Evolutionary conservation across 2,113 vertebrate genomes (phyloP).

Genomic region (Oreocharis arfaki): DNA sequence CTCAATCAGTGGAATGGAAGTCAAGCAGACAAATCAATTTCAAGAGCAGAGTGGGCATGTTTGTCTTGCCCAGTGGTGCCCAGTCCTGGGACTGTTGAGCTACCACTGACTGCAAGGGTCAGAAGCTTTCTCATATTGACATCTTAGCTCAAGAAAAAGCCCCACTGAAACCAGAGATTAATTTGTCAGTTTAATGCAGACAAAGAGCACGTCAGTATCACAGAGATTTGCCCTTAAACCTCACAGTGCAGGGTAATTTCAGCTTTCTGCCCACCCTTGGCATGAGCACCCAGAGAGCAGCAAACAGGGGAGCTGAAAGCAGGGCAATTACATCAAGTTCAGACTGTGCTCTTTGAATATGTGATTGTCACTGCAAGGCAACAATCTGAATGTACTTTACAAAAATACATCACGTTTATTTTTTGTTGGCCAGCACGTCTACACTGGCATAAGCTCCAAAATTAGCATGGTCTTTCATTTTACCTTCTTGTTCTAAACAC

Average conservation of each 20-base stretch:
- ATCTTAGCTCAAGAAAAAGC: not conserved
- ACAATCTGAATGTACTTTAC: not conserved
- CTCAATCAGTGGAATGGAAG: not conserved
- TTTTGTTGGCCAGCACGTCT: not conserved
- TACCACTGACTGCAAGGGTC: not conserved
- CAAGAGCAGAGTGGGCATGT: not conserved
- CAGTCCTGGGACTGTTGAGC: not conserved
- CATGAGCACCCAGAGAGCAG: not conserved
- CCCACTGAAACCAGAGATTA: not conserved
- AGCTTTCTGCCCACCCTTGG: not conserved
- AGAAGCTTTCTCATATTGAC: not conserved
- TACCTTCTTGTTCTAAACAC: not conserved
- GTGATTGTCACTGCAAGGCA: not conserved
- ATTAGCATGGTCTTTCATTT: not conserved
- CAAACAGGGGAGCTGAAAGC: not conserved
- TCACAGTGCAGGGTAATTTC: not conserved
- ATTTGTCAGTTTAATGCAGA: not conserved
- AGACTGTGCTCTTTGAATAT: not conserved
- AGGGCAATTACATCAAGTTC: not conserved
- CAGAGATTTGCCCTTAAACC: not conserved
- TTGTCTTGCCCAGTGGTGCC: not conserved
- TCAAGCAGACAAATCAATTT: not conserved
- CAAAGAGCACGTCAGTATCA: not conserved
- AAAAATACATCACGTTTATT: not conserved
- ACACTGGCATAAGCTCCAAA: not conserved